Percentiles rank a stretch among this genome's conserved stretches.
Conservation (phyloP, 92 coral and sea anemone genomes). For the Diadumene lineata region DNA sequence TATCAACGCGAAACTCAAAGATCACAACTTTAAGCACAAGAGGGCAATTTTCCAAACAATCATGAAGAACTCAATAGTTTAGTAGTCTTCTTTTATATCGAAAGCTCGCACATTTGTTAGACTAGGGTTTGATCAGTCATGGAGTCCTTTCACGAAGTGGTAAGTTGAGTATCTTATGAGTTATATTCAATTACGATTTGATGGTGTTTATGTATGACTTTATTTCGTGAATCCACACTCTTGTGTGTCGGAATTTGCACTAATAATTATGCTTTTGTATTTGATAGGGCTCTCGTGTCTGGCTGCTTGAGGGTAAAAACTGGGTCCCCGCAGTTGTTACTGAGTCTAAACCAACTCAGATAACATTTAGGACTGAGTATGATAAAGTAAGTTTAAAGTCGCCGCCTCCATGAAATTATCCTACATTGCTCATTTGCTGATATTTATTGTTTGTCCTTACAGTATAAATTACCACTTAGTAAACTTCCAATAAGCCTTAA, state of each 20-base stretch:
- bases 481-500: neutral
- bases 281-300: conserved; percentile 91
- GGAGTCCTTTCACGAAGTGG: conserved; percentile 93
- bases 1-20: neutral
- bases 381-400: conserved; percentile 73
- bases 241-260: conserved; percentile 37
- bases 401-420: neutral
- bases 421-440: conserved; percentile 29
- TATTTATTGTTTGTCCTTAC: too few relatives aligned
- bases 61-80: neutral
- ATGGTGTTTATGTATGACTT: conserved; percentile 1
- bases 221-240: neutral
- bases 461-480: neutral
- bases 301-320: conserved; percentile 95
- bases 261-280: conserved; percentile 10
- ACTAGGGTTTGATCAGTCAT: conserved; percentile 21
- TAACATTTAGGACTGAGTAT: conserved; percentile 87
- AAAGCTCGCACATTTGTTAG: neutral
- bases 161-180: conserved; percentile 25
- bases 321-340: conserved; percentile 94
- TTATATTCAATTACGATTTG: neutral
- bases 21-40: neutral
- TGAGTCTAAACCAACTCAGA: conserved; percentile 75
- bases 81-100: neutral
- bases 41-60: neutral